Percentiles rank a stretch among this genome's conserved stretches.
Evolutionary conservation across 2,888 invertebrate species (phyloP).

Genomic region (Scaeva pyrastri): DNA sequence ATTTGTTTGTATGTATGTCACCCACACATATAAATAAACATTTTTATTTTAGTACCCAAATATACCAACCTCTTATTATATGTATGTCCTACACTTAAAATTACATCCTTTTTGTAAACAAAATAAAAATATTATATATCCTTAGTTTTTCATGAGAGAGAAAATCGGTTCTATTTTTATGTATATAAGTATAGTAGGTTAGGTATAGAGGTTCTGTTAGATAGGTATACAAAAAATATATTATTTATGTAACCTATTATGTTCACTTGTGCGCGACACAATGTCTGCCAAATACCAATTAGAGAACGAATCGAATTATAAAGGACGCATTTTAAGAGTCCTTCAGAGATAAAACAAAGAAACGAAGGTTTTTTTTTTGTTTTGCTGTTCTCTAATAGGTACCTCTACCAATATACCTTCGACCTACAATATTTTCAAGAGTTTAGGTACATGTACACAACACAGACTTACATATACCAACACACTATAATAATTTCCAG

Average conservation of each 20-base stretch:
- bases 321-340: neutral
- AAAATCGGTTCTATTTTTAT: neutral
- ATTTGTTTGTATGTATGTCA: too few species aligned
- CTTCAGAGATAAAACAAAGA: neutral
- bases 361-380: neutral
- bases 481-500: too few species aligned
- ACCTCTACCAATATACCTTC: too few species aligned
- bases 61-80: neutral
- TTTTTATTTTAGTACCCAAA: neutral
- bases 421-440: too few species aligned
- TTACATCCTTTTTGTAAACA: constrained; percentile 21
- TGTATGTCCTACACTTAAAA: neutral
- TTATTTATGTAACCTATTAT: neutral
- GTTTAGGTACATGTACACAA: too few species aligned
- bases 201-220: too few species aligned
- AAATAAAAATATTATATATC: constrained; percentile 15
- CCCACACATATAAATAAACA: too few species aligned
- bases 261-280: constrained; percentile 37
- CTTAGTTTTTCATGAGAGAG: neutral
- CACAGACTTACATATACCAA: too few species aligned
- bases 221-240: neutral
- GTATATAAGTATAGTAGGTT: neutral
- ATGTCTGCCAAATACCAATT: constrained; percentile 42
- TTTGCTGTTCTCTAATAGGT: too few species aligned
- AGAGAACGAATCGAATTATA: constrained; percentile 25